phyloP scores from a whole-genome alignment of 1,140 invertebrate species.

The Drosophila nikananu region DNA sequence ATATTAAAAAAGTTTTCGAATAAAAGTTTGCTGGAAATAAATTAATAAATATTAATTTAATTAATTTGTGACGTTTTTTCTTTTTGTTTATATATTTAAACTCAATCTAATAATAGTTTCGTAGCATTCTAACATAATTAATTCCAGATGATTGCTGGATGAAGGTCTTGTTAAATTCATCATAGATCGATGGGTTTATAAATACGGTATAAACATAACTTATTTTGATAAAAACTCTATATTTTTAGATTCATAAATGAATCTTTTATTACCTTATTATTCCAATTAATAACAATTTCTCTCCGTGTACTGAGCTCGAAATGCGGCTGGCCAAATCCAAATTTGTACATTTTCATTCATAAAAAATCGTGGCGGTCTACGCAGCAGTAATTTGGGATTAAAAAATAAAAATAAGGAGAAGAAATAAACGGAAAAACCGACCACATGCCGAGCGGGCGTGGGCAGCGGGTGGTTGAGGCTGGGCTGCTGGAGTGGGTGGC shows the following conservation, averaged over 20 bases:
- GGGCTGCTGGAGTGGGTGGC: conserved; percentile 19
- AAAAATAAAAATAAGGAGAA: conserved; percentile 8
- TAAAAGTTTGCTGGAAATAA: too few relatives aligned
- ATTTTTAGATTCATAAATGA: neutral
- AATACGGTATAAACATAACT: too few relatives aligned
- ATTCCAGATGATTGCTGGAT: too few relatives aligned
- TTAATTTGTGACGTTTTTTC: too few relatives aligned
- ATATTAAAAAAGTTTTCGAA: too few relatives aligned
- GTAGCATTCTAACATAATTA: too few relatives aligned
- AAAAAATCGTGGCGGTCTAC: conserved; percentile 32
- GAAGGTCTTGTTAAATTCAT: too few relatives aligned
- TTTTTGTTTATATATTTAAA: too few relatives aligned
- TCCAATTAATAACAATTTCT: neutral
- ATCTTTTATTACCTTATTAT: neutral
- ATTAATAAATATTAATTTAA: too few relatives aligned
- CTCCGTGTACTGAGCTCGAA: conserved; percentile 8
- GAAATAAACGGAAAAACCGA: conserved; percentile 15
- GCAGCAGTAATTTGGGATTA: conserved; percentile 19
- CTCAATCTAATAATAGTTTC: too few relatives aligned
- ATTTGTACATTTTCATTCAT: conserved; percentile 76
- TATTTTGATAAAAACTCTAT: too few relatives aligned
- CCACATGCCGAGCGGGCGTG: conserved; percentile 39
- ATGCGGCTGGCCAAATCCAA: conserved; percentile 42
- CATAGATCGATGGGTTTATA: too few relatives aligned
- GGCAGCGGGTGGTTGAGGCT: conserved; percentile 21